Conservation (phyloP, 2,113 vertebrate species). For the Hemicordylus capensis region DNA sequence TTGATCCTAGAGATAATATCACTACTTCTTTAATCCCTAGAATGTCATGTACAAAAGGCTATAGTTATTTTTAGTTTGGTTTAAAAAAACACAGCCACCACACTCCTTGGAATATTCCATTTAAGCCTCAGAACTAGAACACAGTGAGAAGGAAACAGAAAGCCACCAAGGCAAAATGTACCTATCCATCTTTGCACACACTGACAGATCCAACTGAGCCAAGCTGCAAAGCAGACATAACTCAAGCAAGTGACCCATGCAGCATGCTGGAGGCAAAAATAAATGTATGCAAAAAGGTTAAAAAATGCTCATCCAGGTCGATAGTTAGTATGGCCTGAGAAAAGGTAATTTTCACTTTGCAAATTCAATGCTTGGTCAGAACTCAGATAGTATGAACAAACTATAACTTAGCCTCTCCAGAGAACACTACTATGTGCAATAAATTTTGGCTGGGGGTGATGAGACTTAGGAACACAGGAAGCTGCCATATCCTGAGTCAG, state of each 20-base stretch:
- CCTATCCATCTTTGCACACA: background rate
- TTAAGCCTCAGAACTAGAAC: background rate
- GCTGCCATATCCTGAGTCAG: no score
- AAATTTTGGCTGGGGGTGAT: no score
- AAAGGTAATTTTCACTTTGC: no score
- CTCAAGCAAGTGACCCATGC: background rate
- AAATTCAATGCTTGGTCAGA: background rate
- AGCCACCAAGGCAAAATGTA: background rate
- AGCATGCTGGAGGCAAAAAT: background rate
- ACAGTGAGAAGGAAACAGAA: background rate
- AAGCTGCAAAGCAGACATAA: background rate
- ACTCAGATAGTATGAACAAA: background rate
- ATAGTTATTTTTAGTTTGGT: background rate
- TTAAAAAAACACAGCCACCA: no score
- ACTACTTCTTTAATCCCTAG: background rate
- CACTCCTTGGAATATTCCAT: no score
- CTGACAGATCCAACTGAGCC: background rate
- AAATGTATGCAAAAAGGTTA: no score
- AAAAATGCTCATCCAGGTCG: background rate
- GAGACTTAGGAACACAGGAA: no score
- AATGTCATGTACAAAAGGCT: background rate
- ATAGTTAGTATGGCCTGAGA: no score
- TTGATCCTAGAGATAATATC: background rate
- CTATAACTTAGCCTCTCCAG: background rate
- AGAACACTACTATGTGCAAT: no score